phyloP scores from a whole-genome alignment of 2,113 vertebrate species.

The Gadus macrocephalus region DNA sequence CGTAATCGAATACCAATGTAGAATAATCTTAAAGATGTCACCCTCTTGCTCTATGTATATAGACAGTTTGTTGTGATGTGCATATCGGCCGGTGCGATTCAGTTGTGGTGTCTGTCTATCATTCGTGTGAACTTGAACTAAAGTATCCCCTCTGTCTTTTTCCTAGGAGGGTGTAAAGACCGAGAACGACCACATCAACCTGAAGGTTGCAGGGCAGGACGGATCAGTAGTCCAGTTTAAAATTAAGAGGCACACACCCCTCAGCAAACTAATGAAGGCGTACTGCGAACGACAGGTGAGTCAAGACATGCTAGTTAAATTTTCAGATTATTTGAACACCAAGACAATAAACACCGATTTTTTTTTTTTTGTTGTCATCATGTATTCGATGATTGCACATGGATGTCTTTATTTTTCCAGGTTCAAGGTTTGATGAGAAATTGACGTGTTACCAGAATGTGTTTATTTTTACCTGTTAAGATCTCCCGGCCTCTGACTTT shows the following conservation, averaged over 20 bases:
- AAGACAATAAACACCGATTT: too few species aligned
- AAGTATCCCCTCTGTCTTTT: neutral
- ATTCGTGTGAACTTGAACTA: neutral
- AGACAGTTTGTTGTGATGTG: too few species aligned
- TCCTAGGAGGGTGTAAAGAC: constrained; percentile 87
- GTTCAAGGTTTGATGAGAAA: neutral
- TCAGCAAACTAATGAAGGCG: constrained; percentile 94
- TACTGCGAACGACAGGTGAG: constrained; percentile 92
- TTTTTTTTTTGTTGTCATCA: too few species aligned
- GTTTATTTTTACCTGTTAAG: neutral
- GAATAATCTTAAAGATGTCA: too few species aligned
- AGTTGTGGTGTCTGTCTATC: too few species aligned
- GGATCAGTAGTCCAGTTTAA: constrained; percentile 93
- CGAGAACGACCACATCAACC: constrained; percentile 90
- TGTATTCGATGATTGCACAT: too few species aligned
- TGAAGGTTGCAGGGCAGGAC: constrained; percentile 91
- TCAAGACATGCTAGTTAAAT: too few species aligned
- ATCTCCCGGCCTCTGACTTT: neutral
- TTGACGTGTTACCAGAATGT: neutral
- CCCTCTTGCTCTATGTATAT: too few species aligned
- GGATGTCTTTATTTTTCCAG: neutral
- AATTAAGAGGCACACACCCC: constrained; percentile 89
- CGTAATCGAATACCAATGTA: neutral
- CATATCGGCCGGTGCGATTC: too few species aligned
- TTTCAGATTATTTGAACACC: too few species aligned